phyloP scores from a whole-genome alignment of 2,888 invertebrate genomes.

The Pecten maximus region DNA sequence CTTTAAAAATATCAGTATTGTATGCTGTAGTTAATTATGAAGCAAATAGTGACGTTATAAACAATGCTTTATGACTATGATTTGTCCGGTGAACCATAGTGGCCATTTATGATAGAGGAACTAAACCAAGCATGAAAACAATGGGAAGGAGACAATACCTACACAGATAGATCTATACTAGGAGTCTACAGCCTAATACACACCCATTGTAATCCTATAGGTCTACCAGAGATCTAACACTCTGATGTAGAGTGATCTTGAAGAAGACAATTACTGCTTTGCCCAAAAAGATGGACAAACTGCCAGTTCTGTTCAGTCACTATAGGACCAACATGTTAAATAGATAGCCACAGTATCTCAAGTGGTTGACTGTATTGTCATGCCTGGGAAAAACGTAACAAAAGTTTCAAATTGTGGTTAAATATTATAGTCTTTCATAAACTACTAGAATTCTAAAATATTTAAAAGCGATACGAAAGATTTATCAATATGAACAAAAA shows the following conservation, averaged over 20 bases:
- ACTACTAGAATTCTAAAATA: not conserved
- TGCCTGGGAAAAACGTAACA: not conserved
- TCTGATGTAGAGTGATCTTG: not conserved
- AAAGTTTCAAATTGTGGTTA: not conserved
- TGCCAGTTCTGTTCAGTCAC: not conserved
- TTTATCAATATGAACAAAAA: not conserved
- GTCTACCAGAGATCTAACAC: not conserved
- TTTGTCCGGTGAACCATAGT: not conserved
- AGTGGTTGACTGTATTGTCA: not conserved
- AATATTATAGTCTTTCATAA: not conserved
- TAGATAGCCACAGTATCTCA: not conserved
- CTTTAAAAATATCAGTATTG: not conserved
- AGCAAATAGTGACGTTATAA: not conserved
- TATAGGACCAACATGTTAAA: not conserved
- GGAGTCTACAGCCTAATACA: not conserved
- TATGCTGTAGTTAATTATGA: not conserved
- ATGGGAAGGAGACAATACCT: not conserved
- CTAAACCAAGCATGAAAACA: not conserved
- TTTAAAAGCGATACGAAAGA: not conserved
- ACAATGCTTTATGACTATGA: not conserved
- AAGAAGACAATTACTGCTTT: not conserved
- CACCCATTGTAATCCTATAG: not conserved
- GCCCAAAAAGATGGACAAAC: conserved; percentile 22
- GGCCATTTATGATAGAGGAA: conserved; percentile 8
- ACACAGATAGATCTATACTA: not conserved